phyloP scores from a whole-genome alignment of 2,113 vertebrate species.

The Agapornis roseicollis region DNA sequence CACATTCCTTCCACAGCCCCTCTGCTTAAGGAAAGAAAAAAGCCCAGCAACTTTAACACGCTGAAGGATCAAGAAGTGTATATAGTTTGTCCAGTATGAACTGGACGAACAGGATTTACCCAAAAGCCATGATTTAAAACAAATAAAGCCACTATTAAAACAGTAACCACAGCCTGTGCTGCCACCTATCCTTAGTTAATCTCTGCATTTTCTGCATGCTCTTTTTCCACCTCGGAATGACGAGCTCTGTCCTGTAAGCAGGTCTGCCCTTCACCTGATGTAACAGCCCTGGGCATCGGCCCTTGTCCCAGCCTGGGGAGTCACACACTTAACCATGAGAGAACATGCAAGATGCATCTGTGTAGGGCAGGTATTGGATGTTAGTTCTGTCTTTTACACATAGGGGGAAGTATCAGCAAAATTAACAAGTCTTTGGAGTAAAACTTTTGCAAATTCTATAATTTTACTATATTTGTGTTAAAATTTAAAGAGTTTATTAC shows the following conservation, averaged over 20 bases:
- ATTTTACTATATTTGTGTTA: neutral
- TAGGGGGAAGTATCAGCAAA: neutral
- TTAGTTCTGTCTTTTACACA: neutral
- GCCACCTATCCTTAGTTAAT: constrained; percentile 45
- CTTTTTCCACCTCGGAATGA: neutral
- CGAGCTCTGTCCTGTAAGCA: neutral
- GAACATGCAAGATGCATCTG: neutral
- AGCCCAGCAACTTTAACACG: neutral
- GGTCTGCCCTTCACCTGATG: neutral
- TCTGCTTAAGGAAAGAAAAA: neutral
- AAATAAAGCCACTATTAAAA: constrained; percentile 26
- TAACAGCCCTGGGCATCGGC: neutral
- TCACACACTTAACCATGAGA: neutral
- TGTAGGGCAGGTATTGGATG: neutral
- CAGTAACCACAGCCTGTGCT: constrained; percentile 41
- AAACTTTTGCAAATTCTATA: neutral
- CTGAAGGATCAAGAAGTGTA: neutral
- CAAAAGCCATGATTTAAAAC: neutral
- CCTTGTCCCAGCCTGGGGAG: neutral
- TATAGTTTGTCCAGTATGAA: too few species aligned
- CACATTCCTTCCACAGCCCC: constrained; percentile 20
- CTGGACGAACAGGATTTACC: neutral
- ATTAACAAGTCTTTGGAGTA: neutral
- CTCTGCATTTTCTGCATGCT: neutral
- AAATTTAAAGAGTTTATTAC: neutral